phyloP scores from a whole-genome alignment of 1,140 invertebrate species.

The Hirudo medicinalis region DNA sequence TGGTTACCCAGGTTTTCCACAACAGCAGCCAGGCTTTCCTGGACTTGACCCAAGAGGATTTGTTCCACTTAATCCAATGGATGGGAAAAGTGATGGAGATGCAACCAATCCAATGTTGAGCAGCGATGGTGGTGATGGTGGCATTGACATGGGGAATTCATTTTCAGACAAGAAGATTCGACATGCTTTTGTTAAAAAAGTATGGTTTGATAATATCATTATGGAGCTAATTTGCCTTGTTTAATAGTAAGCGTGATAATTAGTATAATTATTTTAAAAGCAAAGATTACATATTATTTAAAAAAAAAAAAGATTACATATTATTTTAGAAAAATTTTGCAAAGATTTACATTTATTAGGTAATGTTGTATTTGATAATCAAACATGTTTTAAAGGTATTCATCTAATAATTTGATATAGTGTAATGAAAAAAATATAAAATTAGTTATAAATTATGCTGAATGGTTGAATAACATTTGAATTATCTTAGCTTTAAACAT shows the following conservation, averaged over 20 bases:
- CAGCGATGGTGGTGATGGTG: neutral
- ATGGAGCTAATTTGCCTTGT: neutral
- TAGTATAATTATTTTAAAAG: no score
- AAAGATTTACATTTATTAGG: no score
- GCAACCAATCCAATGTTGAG: neutral
- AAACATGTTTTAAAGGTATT: no score
- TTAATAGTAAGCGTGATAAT: no score
- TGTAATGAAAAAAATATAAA: no score
- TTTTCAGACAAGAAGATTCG: constrained; percentile 33
- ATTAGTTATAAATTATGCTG: no score
- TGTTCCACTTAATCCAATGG: neutral
- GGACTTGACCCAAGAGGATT: neutral
- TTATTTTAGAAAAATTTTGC: no score
- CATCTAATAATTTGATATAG: no score
- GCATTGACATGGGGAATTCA: constrained; percentile 13
- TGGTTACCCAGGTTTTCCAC: neutral
- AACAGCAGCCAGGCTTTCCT: neutral
- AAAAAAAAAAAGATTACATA: no score
- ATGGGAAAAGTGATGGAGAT: neutral
- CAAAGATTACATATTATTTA: no score
- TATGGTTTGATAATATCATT: constrained; percentile 16
- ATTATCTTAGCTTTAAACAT: neutral
- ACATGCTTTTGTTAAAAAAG: constrained; percentile 32
- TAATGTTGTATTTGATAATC: no score
- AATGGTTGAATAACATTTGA: no score